phyloP scores from a whole-genome alignment of 2,888 invertebrate species.

The Rhagonycha fulva region DNA sequence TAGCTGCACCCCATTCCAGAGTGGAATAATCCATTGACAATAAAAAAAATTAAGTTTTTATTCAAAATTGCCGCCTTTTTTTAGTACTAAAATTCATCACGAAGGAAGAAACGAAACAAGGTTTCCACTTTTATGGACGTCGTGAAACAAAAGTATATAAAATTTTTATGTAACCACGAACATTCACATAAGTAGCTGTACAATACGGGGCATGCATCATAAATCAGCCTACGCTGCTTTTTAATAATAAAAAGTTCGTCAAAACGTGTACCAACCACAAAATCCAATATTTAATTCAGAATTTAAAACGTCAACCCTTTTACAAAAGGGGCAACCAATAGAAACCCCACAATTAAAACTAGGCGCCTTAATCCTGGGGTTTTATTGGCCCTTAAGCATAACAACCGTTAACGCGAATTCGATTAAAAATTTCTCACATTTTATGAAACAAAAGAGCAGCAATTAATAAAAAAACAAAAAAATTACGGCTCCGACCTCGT shows the following conservation, averaged over 20 bases:
- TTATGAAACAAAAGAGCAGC: neutral
- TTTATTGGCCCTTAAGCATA: neutral
- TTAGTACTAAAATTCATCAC: neutral
- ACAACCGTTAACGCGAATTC: neutral
- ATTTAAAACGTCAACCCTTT: neutral
- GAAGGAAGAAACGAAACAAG: neutral
- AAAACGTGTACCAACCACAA: neutral
- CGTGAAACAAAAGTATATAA: neutral
- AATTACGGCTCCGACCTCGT: neutral
- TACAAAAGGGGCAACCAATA: neutral
- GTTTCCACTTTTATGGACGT: neutral
- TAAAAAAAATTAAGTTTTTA: neutral
- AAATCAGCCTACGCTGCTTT: neutral
- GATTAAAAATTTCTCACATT: neutral
- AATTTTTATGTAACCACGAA: neutral
- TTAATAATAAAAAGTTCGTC: neutral
- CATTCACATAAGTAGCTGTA: neutral
- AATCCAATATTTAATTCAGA: neutral
- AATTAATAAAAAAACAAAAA: neutral
- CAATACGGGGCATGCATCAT: neutral
- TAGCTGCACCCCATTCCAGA: neutral
- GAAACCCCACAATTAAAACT: neutral
- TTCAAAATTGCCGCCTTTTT: neutral
- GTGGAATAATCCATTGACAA: neutral
- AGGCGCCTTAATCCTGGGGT: neutral